Conservation (phyloP, 1,140 invertebrate genomes). For the Platyscapa corneri region DNA sequence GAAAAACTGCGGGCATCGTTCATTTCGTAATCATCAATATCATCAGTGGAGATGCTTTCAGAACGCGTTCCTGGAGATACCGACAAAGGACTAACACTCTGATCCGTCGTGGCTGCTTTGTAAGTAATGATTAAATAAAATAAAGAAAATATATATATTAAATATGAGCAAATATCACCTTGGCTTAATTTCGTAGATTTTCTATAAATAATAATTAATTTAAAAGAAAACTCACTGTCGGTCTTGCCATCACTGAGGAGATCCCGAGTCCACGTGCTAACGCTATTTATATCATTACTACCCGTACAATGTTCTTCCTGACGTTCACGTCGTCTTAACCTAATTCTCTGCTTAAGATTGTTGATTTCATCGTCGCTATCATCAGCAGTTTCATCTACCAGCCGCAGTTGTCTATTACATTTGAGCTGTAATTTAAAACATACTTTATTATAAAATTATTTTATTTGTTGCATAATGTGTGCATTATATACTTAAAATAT, state of each 20-base stretch:
- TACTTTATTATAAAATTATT: no score
- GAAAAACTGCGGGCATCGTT: constrained; percentile 71
- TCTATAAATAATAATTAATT: not conserved
- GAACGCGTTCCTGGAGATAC: constrained; percentile 73
- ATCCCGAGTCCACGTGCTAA: constrained; percentile 58
- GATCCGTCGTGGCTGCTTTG: constrained; percentile 73
- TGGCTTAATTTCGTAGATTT: no score
- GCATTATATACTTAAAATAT: no score
- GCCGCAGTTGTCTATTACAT: constrained; percentile 69
- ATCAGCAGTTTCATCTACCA: constrained; percentile 74
- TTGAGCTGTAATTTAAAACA: constrained; percentile 67
- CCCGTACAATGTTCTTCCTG: constrained; percentile 72
- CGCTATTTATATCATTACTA: constrained; percentile 8
- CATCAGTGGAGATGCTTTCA: constrained; percentile 74
- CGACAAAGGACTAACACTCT: constrained; percentile 75
- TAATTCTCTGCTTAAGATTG: constrained; percentile 79
- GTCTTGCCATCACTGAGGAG: constrained; percentile 76
- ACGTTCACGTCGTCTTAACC: constrained; percentile 76
- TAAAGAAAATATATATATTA: constrained; percentile 11
- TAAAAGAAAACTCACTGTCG: constrained; percentile 74
- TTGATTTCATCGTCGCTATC: constrained; percentile 83
- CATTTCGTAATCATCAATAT: constrained; percentile 75
- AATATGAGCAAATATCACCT: no score
- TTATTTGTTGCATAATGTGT: no score
- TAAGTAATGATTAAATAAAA: constrained; percentile 30